Evolutionary conservation across 2,797 vertebrate species (phyloP), one percentile per base, ranked within the genome.

Genomic region (Astyanax mexicanus): DNA sequence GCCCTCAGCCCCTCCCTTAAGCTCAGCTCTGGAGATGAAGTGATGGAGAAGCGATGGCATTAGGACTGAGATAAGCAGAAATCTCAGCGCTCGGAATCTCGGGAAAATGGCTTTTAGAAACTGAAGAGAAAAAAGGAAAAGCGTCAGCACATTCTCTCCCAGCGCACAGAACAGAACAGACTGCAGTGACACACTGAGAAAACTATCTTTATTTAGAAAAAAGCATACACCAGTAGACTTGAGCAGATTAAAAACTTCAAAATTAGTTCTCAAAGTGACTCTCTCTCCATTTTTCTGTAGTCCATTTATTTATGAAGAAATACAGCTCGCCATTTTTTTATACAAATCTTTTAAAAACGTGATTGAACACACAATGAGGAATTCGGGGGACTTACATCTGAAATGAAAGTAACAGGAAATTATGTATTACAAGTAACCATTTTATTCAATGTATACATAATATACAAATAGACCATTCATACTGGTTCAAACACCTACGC

Each of bases 171-270:
- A n/a, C n/a, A 60, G 10, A 91, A 84, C 91, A 94, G 78, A 74
- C 83, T 88, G 8, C 29, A 2, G n/a, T 54, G 86, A 85, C 90
- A 70, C 69, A 95, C 97, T 98, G 96, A 94, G 94, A 99, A 98
- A 99, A 98, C 94, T 96, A 96, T 94, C 90, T 98, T 99, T 99
- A 98, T 98, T 98, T 96, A 93, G 93, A 96, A 95, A 84, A 97
- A 96, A 94, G 92, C 93, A 95, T 96, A 98, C 95, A 98, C 94
- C 94, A 92, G 95, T 95, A 95, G 94, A 98, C 95, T 95, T 96
- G 93, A 95, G 95, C 95, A 96, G 96, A 96, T 98, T 79, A 98
- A 99, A 98, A 91, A 90, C 93, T 95, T 95, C 96, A 96, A 94
- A 97, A 93, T 89, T 94, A 91, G 91, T 93, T 93, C 87, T 93